Evolutionary conservation across 2,797 vertebrate species (phyloP).

Genomic region (Cygnus olor): DNA sequence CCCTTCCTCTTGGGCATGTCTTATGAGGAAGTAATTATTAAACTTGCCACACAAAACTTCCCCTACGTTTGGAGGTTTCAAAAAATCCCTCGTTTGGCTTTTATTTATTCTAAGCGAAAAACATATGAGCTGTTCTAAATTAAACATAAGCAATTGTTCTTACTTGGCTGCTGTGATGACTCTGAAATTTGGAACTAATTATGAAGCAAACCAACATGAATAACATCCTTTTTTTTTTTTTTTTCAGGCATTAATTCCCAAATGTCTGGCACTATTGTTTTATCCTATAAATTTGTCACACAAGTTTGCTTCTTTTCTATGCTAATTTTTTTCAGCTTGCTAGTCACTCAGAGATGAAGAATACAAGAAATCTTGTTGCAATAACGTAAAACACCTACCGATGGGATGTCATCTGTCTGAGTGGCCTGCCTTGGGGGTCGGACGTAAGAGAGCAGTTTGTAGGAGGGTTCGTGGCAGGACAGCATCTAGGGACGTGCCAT

Average conservation of each 20-base stretch:
- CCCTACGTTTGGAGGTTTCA: constrained; percentile 8
- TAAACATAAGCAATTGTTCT: not conserved
- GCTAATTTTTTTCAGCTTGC: not conserved
- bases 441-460: not conserved
- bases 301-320: not conserved
- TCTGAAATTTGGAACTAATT: constrained; percentile 38
- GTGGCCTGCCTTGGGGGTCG: not conserved
- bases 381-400: not conserved
- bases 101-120: constrained; percentile 28
- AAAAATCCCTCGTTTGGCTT: constrained; percentile 34
- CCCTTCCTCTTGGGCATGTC: constrained; percentile 45
- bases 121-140: constrained; percentile 16
- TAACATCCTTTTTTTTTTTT: not conserved
- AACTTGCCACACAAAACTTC: constrained; percentile 34
- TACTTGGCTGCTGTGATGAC: constrained; percentile 21
- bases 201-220: not conserved
- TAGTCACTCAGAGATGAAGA: not conserved
- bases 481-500: not conserved
- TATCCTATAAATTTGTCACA: not conserved
- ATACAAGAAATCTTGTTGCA: not conserved
- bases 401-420: not conserved
- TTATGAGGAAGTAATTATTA: constrained; percentile 57
- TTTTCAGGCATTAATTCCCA: not conserved
- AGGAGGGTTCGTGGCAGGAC: not conserved
- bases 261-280: not conserved